Evolutionary conservation across 1,140 invertebrate genomes (phyloP).

Genomic region (Drosophila yakuba): DNA sequence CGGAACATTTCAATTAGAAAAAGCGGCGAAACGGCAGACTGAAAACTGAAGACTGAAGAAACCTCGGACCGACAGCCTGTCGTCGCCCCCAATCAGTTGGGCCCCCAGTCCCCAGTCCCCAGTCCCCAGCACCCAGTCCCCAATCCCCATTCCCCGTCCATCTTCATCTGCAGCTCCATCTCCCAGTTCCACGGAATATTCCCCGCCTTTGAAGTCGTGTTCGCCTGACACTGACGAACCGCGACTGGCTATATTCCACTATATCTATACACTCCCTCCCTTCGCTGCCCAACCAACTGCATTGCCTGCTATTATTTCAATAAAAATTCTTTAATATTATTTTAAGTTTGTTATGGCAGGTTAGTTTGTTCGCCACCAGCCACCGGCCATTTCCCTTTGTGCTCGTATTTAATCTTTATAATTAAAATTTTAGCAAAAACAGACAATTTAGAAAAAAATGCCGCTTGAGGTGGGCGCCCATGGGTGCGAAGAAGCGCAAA

Average conservation of each 20-base stretch:
- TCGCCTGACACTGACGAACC: slow-evolving; percentile 70
- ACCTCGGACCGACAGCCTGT: slow-evolving; percentile 72
- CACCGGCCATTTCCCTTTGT: slow-evolving; percentile 11
- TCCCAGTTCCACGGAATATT: slow-evolving; percentile 29
- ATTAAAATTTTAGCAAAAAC: slow-evolving; percentile 76
- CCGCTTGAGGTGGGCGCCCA: slow-evolving; percentile 34
- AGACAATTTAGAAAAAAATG: slow-evolving; percentile 12
- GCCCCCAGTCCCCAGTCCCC: neutral
- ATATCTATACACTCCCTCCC: neutral
- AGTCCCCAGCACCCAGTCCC: neutral
- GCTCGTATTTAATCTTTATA: slow-evolving; percentile 78
- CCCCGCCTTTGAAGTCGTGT: slow-evolving; percentile 74
- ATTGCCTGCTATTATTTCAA: slow-evolving; percentile 75
- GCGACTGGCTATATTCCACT: slow-evolving; percentile 33
- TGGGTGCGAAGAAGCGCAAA: slow-evolving; percentile 61
- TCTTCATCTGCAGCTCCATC: slow-evolving; percentile 5
- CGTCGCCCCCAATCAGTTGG: slow-evolving; percentile 69
- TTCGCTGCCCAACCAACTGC: slow-evolving; percentile 17
- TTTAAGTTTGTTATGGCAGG: slow-evolving; percentile 80
- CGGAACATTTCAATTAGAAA: slow-evolving; percentile 81
- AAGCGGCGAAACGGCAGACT: slow-evolving; percentile 46
- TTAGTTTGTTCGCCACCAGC: slow-evolving; percentile 54
- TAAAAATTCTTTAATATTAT: slow-evolving; percentile 83
- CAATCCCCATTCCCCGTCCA: neutral
- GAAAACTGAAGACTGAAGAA: slow-evolving; percentile 34